These are phyloP conservation scores for Caligus rogercresseyi DNA, from an alignment of 1,140 invertebrate species.

Conservation along the genomic window DNA sequence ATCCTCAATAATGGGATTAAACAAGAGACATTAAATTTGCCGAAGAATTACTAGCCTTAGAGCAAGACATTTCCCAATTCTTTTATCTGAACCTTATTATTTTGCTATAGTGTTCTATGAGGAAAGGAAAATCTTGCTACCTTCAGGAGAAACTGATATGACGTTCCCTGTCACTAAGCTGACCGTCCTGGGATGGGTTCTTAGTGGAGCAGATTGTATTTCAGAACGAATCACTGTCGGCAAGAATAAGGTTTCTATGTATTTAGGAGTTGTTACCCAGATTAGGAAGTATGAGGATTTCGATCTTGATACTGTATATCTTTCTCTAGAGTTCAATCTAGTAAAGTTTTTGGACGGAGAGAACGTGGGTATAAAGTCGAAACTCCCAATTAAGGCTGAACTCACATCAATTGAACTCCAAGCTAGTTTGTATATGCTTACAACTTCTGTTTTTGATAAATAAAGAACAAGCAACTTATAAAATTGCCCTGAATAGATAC, in stretches of 20 bases:
- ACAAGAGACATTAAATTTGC: not conserved
- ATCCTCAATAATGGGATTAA: not conserved
- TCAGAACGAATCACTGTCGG: not conserved
- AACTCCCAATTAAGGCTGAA: not conserved
- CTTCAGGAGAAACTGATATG: not conserved
- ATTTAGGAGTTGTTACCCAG: not conserved
- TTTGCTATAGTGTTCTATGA: not conserved
- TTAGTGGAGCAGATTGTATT: not conserved
- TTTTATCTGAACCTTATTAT: constrained; percentile 1
- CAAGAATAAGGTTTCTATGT: not conserved
- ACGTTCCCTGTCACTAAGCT: constrained; percentile 2
- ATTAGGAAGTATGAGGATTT: not conserved
- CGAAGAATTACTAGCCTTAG: not conserved
- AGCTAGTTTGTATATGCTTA: not conserved
- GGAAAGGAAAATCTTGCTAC: not conserved
- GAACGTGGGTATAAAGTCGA: not conserved
- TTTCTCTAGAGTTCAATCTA: not conserved
- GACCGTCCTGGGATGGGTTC: not conserved
- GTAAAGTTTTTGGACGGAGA: constrained; percentile 1
- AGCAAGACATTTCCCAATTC: not conserved
- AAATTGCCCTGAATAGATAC: constrained; percentile 5
- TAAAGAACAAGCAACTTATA: not conserved
- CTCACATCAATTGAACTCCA: not conserved
- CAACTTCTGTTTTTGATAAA: not conserved
- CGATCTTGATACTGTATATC: not conserved